Percentiles rank a stretch among this genome's conserved stretches.
Conservation (phyloP, 2,113 vertebrate genomes). For the Macquaria australasica region DNA sequence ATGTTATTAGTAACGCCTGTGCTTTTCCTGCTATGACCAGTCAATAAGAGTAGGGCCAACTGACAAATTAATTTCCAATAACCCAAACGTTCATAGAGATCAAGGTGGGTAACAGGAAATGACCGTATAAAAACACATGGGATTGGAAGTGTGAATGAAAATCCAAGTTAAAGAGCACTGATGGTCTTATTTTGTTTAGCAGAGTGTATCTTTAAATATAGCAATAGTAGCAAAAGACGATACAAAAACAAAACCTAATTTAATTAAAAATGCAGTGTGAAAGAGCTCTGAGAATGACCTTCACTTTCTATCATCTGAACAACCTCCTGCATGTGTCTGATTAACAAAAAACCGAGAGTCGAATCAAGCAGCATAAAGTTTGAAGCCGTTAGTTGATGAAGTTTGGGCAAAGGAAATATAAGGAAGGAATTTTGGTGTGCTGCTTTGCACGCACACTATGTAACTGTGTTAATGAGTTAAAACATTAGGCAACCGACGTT, state of each 20-base stretch:
- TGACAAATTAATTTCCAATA: neutral
- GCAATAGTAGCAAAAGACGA: neutral
- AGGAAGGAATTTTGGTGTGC: neutral
- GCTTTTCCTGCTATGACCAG: neutral
- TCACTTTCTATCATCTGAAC: neutral
- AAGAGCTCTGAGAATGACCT: neutral
- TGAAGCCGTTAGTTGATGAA: neutral
- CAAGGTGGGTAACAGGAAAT: neutral
- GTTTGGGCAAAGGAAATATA: neutral
- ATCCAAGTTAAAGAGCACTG: neutral
- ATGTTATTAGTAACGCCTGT: neutral
- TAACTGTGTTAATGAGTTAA: neutral
- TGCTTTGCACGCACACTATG: neutral
- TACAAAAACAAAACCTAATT: neutral
- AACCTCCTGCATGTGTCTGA: neutral
- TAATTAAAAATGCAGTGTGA: neutral
- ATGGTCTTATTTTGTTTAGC: neutral
- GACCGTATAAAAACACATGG: neutral
- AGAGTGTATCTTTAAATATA: neutral
- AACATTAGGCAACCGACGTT: neutral
- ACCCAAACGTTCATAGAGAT: neutral
- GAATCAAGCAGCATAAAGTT: neutral
- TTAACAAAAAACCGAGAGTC: neutral
- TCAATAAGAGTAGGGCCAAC: neutral
- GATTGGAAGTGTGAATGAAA: neutral